Evolutionary conservation across 2,888 invertebrate genomes (phyloP).

Genomic region (Linhomoeus sp.): DNA sequence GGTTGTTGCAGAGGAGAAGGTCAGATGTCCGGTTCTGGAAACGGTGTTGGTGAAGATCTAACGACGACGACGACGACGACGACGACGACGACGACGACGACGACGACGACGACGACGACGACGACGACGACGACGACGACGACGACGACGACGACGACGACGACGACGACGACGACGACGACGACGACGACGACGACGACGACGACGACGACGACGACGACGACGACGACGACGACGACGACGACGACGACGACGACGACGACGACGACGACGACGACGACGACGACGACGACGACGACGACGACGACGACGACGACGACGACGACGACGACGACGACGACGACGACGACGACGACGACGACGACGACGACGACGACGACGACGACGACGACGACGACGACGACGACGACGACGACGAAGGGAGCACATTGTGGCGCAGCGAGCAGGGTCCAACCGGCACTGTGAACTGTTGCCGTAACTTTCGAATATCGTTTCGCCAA

Average conservation of each 20-base stretch:
- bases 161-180: not conserved
- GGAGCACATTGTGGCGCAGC: too few species aligned
- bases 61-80: not conserved
- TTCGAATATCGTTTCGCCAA: too few species aligned
- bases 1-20: too few species aligned
- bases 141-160: not conserved
- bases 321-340: not conserved
- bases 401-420: not conserved
- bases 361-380: not conserved
- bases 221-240: not conserved
- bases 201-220: not conserved
- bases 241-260: not conserved
- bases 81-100: not conserved
- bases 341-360: not conserved
- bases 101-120: constrained; percentile 1
- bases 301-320: not conserved
- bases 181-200: not conserved
- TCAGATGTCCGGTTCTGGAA: too few species aligned
- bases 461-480: too few species aligned
- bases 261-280: not conserved
- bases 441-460: too few species aligned
- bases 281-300: not conserved
- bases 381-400: not conserved
- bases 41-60: too few species aligned
- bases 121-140: not conserved